These are phyloP conservation scores for Pseudolycoriella hygida DNA, from an alignment of 2,888 invertebrate genomes.

Conservation along the genomic window DNA sequence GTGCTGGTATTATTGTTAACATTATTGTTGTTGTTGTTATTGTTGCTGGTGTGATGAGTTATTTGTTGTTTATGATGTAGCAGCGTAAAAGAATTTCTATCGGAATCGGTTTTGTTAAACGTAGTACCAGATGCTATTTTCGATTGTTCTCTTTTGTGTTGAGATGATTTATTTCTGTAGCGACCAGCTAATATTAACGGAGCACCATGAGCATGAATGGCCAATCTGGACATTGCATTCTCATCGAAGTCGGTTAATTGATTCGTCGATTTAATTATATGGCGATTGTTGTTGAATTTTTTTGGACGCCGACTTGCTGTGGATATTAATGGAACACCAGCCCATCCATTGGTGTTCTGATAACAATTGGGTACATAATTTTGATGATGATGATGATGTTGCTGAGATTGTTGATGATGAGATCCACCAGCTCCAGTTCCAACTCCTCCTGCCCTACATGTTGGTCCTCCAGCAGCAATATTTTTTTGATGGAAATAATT, in stretches of 20 bases:
- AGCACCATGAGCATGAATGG: slow-evolving; percentile 69
- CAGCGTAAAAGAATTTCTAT: slow-evolving; percentile 3
- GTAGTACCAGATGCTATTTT: slow-evolving; percentile 22
- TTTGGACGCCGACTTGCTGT: slow-evolving; percentile 42
- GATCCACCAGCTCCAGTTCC: not conserved
- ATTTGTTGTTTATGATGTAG: not conserved
- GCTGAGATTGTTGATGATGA: slow-evolving; percentile 6
- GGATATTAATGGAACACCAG: slow-evolving; percentile 65
- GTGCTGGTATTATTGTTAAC: slow-evolving; percentile 19
- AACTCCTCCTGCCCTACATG: not conserved
- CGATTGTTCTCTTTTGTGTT: slow-evolving; percentile 21
- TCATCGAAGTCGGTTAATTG: slow-evolving; percentile 13
- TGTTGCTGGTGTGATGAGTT: slow-evolving; percentile 2
- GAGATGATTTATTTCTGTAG: slow-evolving; percentile 25
- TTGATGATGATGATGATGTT: slow-evolving; percentile 11
- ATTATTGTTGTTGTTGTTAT: slow-evolving; percentile 9
- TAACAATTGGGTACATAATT: slow-evolving; percentile 11
- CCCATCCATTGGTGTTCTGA: slow-evolving; percentile 40
- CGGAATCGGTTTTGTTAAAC: slow-evolving; percentile 9
- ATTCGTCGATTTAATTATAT: slow-evolving; percentile 2
- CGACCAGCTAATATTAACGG: slow-evolving; percentile 60
- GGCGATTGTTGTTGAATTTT: slow-evolving; percentile 13
- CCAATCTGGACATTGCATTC: slow-evolving; percentile 44
- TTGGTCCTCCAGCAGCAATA: slow-evolving; percentile 11
- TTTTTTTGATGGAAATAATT: slow-evolving; percentile 3